Evolutionary conservation across 2,797 vertebrate species (phyloP).

Genomic region (Borostomias antarcticus): DNA sequence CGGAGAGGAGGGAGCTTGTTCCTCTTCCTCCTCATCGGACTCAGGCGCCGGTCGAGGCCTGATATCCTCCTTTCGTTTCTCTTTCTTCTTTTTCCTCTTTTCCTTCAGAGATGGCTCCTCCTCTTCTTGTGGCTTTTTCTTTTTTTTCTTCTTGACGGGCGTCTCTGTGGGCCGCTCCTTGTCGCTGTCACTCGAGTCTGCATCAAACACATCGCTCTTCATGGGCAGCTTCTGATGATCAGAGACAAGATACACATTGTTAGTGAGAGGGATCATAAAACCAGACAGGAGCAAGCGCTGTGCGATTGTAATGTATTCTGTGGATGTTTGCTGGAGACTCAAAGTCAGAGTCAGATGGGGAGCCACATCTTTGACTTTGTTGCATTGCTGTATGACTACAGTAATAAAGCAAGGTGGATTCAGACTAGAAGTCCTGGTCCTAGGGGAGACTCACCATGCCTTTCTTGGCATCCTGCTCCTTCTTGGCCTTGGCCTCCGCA

Average conservation of each 20-base stretch:
- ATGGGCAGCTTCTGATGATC: constrained; percentile 78
- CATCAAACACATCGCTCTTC: constrained; percentile 88
- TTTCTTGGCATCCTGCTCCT: constrained; percentile 74
- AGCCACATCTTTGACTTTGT: neutral
- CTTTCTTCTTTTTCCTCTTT: constrained; percentile 83
- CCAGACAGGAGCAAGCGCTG: neutral
- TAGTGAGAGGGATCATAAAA: neutral
- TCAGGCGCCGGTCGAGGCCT: constrained; percentile 85
- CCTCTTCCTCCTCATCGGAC: constrained; percentile 72
- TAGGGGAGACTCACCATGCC: constrained; percentile 73
- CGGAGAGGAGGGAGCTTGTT: constrained; percentile 24
- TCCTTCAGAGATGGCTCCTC: constrained; percentile 62
- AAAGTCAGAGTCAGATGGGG: too few species aligned
- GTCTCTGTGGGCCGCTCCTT: constrained; percentile 71
- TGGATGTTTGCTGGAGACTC: too few species aligned
- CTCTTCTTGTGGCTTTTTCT: constrained; percentile 61
- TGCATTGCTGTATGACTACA: neutral
- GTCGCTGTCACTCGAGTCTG: constrained; percentile 87
- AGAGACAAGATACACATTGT: constrained; percentile 2
- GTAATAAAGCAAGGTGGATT: neutral
- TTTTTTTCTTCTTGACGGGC: constrained; percentile 87
- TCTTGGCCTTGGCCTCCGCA: constrained; percentile 83
- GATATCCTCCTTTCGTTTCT: constrained; percentile 78
- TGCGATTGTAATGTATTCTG: too few species aligned
- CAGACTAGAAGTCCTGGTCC: too few species aligned